phyloP scores from a whole-genome alignment of 2,888 invertebrate genomes.

The Vandiemenella viatica region DNA sequence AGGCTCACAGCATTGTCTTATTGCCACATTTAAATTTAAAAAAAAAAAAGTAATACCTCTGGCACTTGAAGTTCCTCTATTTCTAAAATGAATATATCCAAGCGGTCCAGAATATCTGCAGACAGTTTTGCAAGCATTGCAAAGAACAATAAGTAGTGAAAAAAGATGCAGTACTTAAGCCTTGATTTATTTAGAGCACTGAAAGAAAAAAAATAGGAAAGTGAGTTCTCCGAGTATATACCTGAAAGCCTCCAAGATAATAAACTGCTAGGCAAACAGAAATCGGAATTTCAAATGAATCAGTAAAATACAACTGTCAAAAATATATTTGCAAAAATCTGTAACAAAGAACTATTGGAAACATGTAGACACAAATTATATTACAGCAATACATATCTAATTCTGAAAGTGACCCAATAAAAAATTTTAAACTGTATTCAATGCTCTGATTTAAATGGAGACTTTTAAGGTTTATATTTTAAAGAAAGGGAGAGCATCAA shows the following conservation, averaged over 20 bases:
- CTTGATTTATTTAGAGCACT: slow-evolving; percentile 93
- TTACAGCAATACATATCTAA: no score
- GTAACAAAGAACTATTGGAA: no score
- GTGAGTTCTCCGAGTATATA: neutral
- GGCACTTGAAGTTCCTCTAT: slow-evolving; percentile 88
- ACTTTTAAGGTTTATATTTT: no score
- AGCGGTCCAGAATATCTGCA: slow-evolving; percentile 77
- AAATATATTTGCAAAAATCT: no score
- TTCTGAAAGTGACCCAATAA: no score
- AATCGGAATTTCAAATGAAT: neutral
- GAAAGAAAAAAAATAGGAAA: slow-evolving; percentile 31
- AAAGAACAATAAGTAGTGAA: slow-evolving; percentile 80
- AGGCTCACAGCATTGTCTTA: no score
- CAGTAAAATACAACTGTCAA: no score
- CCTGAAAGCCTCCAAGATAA: neutral
- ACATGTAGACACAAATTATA: no score
- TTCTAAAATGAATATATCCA: slow-evolving; percentile 86
- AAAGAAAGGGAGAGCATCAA: no score
- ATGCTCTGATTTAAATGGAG: no score
- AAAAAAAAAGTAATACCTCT: slow-evolving; percentile 36
- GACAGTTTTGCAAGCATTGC: slow-evolving; percentile 83
- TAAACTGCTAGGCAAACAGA: neutral
- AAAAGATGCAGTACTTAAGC: slow-evolving; percentile 85
- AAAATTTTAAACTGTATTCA: no score
- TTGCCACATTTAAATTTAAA: no score